Conservation (phyloP, 2,797 vertebrate genomes). For the Gymnothorax javanicus region DNA sequence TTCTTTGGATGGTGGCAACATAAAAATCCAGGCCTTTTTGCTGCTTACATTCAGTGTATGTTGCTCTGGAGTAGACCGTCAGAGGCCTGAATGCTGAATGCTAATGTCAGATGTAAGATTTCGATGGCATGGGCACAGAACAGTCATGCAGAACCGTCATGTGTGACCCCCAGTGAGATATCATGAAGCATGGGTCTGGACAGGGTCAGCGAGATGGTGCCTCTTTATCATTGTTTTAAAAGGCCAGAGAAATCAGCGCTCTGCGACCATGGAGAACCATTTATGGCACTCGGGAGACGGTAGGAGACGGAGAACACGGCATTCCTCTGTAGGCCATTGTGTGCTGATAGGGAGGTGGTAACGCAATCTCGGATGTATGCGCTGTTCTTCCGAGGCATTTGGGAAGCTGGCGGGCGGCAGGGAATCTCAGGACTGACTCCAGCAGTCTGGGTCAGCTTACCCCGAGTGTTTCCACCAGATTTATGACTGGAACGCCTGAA, state of each 20-base stretch:
- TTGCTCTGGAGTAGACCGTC: too few species aligned
- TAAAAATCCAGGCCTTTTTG: too few species aligned
- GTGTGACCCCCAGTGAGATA: neutral
- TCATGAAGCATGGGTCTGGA: neutral
- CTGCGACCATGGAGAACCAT: neutral
- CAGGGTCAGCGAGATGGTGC: neutral
- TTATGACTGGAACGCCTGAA: neutral
- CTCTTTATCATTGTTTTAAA: neutral
- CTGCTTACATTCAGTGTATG: too few species aligned
- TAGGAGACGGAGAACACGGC: neutral
- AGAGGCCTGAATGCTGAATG: too few species aligned
- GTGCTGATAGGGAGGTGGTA: slow-evolving; percentile 2
- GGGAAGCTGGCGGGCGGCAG: neutral
- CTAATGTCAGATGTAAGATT: too few species aligned
- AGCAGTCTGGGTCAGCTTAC: slow-evolving; percentile 25
- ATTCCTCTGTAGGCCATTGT: neutral
- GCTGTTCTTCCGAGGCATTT: slow-evolving; percentile 28
- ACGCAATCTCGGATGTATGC: neutral
- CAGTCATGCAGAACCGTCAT: neutral
- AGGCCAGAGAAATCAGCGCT: neutral
- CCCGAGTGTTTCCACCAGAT: neutral
- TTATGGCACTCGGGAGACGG: neutral
- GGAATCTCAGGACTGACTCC: neutral
- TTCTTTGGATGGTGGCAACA: too few species aligned
- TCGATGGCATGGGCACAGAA: neutral